Conservation (phyloP, 2,797 vertebrate species). For the Picus viridis region DNA sequence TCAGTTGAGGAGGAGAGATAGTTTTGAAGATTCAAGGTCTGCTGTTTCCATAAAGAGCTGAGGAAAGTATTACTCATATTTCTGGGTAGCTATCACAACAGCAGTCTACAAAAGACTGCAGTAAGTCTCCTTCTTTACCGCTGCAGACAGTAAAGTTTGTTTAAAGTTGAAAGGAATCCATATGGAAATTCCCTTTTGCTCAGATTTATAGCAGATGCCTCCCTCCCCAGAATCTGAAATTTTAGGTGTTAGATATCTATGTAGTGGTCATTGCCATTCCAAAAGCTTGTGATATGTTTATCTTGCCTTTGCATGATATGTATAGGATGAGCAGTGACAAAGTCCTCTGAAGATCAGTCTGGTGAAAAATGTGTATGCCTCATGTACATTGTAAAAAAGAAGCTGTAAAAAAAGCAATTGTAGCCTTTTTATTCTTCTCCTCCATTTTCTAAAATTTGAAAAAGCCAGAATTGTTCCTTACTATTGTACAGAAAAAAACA, state of each 20-base stretch:
- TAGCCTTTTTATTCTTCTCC: neutral
- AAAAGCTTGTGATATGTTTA: neutral
- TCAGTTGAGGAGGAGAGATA: neutral
- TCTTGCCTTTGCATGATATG: neutral
- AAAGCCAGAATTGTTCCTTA: neutral
- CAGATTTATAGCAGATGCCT: neutral
- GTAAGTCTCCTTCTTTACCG: neutral
- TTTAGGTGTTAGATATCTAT: neutral
- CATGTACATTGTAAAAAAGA: neutral
- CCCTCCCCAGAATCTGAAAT: neutral
- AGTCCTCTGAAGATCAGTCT: neutral
- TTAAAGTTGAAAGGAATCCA: neutral
- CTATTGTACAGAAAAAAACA: neutral
- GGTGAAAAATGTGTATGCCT: neutral
- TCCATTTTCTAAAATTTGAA: neutral
- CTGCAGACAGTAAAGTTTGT: neutral
- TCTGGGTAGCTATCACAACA: neutral
- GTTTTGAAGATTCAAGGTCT: conserved; percentile 17
- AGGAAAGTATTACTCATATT: neutral
- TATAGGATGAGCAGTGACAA: neutral
- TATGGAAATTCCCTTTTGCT: neutral
- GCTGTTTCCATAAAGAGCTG: neutral
- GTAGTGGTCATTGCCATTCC: neutral
- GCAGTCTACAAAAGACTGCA: neutral
- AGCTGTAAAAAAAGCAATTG: neutral